These are phyloP conservation scores for Bombyx mori DNA, from an alignment of 1,140 invertebrate genomes.

Conservation along the genomic window ASM3026992v2 NC_085109.1:10157001-10157500, in stretches of 20 bases:
- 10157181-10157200: no score
- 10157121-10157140: no score
- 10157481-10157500: conserved; percentile 61
- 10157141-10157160: no score
- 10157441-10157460: conserved; percentile 71
- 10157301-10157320: conserved; percentile 48
- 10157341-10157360: conserved; percentile 33
- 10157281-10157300: conserved; percentile 28
- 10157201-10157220: no score
- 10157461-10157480: conserved; percentile 69
- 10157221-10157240: no score
- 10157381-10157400: conserved; percentile 59
- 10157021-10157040: no score
- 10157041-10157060: no score
- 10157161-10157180: no score
- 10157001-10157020: no score
- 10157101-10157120: no score
- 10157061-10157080: no score
- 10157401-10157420: conserved; percentile 59
- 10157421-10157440: conserved; percentile 68
- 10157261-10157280: conserved; percentile 20
- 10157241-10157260: background rate
- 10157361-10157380: conserved; percentile 29
- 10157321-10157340: conserved; percentile 60
- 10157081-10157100: no score